Evolutionary conservation across 2,797 vertebrate genomes (phyloP), one percentile per base, ranked within the genome.

Genomic region (Coregonus suidteri): DNA sequence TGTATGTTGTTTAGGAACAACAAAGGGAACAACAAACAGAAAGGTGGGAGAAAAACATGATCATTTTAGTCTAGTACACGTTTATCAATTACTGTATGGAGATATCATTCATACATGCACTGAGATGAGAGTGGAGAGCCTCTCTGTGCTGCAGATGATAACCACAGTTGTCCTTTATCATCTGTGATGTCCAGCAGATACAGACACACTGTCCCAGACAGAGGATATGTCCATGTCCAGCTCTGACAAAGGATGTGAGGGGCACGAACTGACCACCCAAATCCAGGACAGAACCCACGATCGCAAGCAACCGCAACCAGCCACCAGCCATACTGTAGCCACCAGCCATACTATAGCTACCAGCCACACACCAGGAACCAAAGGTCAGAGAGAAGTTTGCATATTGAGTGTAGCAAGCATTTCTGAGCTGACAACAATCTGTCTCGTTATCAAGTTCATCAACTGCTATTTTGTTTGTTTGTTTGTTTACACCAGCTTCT

Each of bases 1-100:
- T 52, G 14, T 71, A 20, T 71, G 9, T 53, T 71, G 47, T 51
- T 71, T 47, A 71, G 69, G 20, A 71, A 51, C 18, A 52, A 52
- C n/a, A 20, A 52, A 4, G 47, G 13, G 4, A n/a, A 6, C 15
- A 47, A 9, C 3, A 2, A 69, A 41, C 47, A 30, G 20, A 11
- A 30, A 9, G 6, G 59, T 71, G 16, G 11, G 20, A 71, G 1
- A 52, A 20, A 11, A 4, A 51, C 37, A 52, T 71, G 18, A 71
- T 4, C 6, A 4, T 16, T 20, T 47, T n/a, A 20, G 14, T 41
- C 41, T 20, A 52, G n/a, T 14, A 25, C 20, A 30, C 4, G 1
- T 51, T 9, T 51, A 9, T 70, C n/a, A 70, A 4, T 56, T 11
- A 47, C 41, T 47, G 41, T 47, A 47, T 47, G 41, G 41, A 0